Percentiles rank a stretch among this genome's conserved stretches.
These are phyloP conservation scores for Echinometra lucunter DNA, from an alignment of 53 echinoderm and acorn worm species.

Conservation along the genomic window DNA sequence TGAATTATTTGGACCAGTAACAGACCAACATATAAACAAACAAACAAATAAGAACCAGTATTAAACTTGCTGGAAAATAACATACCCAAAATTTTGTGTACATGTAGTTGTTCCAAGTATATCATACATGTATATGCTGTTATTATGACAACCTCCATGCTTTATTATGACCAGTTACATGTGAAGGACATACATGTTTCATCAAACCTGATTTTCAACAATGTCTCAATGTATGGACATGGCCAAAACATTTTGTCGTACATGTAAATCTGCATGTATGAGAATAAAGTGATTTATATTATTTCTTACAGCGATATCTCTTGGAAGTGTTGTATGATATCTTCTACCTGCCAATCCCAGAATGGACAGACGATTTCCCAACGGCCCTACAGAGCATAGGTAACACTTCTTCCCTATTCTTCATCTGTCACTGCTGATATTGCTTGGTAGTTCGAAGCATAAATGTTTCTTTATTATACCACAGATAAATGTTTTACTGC, in stretches of 20 bases:
- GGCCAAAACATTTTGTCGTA: too few relatives aligned
- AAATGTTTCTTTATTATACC: too few relatives aligned
- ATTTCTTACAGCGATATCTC: conserved; percentile 80
- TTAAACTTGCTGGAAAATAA: not conserved
- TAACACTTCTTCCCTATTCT: conserved; percentile 29
- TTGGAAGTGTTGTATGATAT: conserved; percentile 90
- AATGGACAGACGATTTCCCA: conserved; percentile 90
- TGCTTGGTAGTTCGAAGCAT: not conserved
- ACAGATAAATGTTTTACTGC: too few relatives aligned
- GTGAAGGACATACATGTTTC: not conserved
- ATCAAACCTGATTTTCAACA: not conserved
- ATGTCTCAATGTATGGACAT: too few relatives aligned
- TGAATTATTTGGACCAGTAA: not conserved
- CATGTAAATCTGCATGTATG: too few relatives aligned
- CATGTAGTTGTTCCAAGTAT: too few relatives aligned
- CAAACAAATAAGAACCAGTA: not conserved
- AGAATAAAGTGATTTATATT: not conserved
- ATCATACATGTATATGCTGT: not conserved
- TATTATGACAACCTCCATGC: too few relatives aligned
- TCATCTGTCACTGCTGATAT: not conserved
- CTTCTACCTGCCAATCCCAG: conserved; percentile 91
- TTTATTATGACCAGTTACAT: too few relatives aligned
- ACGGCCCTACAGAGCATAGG: conserved; percentile 90
- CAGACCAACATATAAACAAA: too few relatives aligned
- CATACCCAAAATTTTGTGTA: not conserved